These are phyloP conservation scores for Lytechinus pictus DNA, from an alignment of 35 echinoderm and acorn worm species.

Conservation along the genomic window DNA sequence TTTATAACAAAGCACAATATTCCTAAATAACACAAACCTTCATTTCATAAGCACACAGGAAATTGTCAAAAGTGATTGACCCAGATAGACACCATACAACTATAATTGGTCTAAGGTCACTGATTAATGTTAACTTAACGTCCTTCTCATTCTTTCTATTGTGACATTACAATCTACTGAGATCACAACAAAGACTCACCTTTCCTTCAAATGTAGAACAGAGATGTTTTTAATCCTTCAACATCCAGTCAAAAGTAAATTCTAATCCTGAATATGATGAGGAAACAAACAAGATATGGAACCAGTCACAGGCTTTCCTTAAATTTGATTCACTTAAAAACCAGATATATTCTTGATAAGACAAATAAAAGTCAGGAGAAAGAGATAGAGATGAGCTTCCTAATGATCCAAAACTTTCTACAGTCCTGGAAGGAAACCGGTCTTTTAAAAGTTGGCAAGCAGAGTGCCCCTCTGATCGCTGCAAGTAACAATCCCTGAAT, in stretches of 20 bases:
- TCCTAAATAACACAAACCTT: not conserved
- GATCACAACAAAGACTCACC: not conserved
- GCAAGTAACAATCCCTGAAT: not conserved
- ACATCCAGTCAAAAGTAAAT: not conserved
- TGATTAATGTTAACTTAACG: not conserved
- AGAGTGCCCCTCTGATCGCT: not conserved
- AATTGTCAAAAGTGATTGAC: not conserved
- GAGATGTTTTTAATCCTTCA: not conserved
- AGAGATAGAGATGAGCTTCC: not conserved
- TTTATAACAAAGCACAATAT: not conserved
- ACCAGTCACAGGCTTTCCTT: not conserved
- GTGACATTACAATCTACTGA: not conserved
- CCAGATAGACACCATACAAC: not conserved
- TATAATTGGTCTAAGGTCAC: not conserved
- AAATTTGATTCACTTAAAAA: not conserved
- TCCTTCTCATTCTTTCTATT: not conserved
- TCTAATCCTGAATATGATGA: not conserved
- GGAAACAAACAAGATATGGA: not conserved
- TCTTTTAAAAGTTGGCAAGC: not conserved
- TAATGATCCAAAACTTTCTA: not conserved
- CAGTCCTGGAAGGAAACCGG: not conserved
- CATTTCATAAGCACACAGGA: not conserved
- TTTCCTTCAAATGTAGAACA: not conserved
- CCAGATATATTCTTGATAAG: not conserved
- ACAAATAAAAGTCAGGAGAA: not conserved